phyloP scores from a whole-genome alignment of 2,797 vertebrate genomes.

The Lycodopsis pacificus region DNA sequence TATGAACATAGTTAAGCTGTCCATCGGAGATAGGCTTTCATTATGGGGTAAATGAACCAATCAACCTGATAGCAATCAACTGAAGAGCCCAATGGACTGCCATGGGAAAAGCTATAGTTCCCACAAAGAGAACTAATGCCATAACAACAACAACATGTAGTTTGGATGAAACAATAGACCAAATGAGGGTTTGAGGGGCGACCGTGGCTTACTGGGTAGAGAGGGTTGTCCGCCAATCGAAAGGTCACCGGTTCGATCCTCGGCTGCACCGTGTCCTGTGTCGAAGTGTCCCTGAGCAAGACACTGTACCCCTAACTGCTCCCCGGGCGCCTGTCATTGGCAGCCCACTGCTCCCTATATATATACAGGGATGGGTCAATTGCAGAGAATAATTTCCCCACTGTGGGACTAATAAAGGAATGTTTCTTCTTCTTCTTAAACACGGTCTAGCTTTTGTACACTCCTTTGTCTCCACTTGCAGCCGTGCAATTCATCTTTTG shows the following conservation, averaged over 20 bases:
- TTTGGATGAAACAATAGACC: conserved; percentile 38
- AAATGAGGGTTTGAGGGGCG: conserved; percentile 19
- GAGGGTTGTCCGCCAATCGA: no score
- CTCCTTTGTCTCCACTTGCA: neutral
- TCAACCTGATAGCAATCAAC: conserved; percentile 74
- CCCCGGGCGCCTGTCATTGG: no score
- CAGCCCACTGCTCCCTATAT: no score
- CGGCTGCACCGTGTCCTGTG: no score
- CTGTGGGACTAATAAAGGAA: no score
- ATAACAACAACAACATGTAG: conserved; percentile 15
- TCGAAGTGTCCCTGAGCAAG: no score
- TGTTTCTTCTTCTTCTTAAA: neutral
- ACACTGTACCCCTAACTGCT: no score
- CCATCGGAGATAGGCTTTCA: conserved; percentile 68
- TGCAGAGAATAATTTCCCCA: no score
- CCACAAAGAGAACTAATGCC: conserved; percentile 37
- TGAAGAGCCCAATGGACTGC: conserved; percentile 46
- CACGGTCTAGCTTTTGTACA: neutral
- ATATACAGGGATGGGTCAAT: no score
- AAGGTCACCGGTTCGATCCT: no score
- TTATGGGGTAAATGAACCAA: conserved; percentile 76
- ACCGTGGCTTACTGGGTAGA: no score
- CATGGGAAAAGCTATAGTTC: conserved; percentile 51
- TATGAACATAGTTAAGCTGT: conserved; percentile 76
- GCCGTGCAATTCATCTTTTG: conserved; percentile 7